Conservation (phyloP, 2,888 invertebrate genomes). For the Drosophila tripunctata region DNA sequence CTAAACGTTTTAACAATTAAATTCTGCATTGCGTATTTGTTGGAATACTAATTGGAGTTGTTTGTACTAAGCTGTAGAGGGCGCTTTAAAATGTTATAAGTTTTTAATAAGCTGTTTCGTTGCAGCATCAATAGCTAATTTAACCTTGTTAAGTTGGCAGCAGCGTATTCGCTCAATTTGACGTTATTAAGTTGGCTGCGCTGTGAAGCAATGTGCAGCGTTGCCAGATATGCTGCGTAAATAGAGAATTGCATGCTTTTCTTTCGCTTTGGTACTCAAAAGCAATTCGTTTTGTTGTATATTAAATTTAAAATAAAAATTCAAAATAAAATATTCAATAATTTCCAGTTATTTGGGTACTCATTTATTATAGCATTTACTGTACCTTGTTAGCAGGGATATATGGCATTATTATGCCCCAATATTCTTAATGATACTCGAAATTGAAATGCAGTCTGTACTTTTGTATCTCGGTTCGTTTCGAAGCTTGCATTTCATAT, state of each 20-base stretch:
- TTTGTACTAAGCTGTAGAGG: background rate
- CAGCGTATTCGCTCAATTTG: too few relatives aligned
- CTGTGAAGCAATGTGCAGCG: background rate
- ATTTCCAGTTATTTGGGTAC: too few relatives aligned
- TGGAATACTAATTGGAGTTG: background rate
- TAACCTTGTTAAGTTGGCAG: background rate
- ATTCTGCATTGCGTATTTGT: too few relatives aligned
- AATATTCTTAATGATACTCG: background rate
- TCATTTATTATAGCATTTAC: background rate
- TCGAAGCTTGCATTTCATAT: conserved; percentile 1
- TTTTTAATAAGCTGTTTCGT: background rate
- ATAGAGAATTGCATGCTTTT: too few relatives aligned
- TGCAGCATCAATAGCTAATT: too few relatives aligned
- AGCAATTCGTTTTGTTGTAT: too few relatives aligned
- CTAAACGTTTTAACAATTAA: too few relatives aligned
- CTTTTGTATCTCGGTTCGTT: background rate
- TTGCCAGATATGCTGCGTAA: background rate
- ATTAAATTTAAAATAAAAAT: too few relatives aligned
- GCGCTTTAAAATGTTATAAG: background rate
- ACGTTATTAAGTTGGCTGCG: background rate
- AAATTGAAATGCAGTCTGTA: background rate
- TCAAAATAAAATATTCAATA: too few relatives aligned
- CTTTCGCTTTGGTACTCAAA: too few relatives aligned
- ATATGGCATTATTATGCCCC: background rate
- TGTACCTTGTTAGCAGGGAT: background rate